Percentiles rank a stretch among this genome's conserved stretches.
These are phyloP conservation scores for Phalera bucephala DNA, from an alignment of 2,888 invertebrate genomes.

Conservation along the genomic window DNA sequence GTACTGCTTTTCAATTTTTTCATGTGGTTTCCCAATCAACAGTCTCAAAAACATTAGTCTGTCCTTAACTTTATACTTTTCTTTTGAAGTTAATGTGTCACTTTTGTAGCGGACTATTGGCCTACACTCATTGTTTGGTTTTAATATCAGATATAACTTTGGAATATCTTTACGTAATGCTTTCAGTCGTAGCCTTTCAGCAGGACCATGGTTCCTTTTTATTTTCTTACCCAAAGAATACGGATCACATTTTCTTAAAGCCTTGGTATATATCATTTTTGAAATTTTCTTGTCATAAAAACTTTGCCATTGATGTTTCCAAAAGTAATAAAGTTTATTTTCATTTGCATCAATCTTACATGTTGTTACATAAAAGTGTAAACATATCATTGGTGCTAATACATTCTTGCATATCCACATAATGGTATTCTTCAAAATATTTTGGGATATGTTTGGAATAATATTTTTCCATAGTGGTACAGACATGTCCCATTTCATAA, in stretches of 20 bases:
- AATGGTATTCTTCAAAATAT: constrained; percentile 42
- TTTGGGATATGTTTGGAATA: constrained; percentile 19
- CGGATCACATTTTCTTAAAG: constrained; percentile 49
- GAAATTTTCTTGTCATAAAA: constrained; percentile 65
- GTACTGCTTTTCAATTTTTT: constrained; percentile 57
- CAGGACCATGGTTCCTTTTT: constrained; percentile 39
- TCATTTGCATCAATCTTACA: constrained; percentile 68
- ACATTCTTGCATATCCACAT: constrained; percentile 60
- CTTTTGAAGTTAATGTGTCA: constrained; percentile 32
- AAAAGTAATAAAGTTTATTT: constrained; percentile 69
- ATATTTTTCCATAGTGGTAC: constrained; percentile 49
- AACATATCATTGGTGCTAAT: constrained; percentile 59
- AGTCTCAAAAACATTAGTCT: constrained; percentile 54
- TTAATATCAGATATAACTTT: constrained; percentile 64
- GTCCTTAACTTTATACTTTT: constrained; percentile 63
- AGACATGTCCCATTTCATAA: constrained; percentile 57
- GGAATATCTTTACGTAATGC: constrained; percentile 53
- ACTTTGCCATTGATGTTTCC: constrained; percentile 72
- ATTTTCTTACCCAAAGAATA: constrained; percentile 50
- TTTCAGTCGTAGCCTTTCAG: constrained; percentile 44
- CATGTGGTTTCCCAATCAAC: constrained; percentile 40
- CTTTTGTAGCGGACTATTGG: constrained; percentile 70
- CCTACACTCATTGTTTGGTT: constrained; percentile 59
- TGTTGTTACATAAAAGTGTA: constrained; percentile 73
- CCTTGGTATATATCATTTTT: constrained; percentile 51